Conservation (phyloP, 2,888 invertebrate genomes). For the Nephrotoma appendiculata region DNA sequence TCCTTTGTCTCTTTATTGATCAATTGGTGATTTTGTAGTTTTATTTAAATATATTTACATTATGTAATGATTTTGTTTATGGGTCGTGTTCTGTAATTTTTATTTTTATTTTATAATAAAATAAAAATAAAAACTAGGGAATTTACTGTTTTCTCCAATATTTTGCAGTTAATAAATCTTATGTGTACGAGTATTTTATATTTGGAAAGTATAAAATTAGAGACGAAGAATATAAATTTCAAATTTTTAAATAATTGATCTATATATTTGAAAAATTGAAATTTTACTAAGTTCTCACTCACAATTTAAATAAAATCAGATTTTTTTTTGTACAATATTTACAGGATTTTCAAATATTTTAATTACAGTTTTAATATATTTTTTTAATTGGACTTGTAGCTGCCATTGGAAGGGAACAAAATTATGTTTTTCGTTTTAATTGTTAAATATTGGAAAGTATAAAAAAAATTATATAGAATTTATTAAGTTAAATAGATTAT, state of each 20-base stretch:
- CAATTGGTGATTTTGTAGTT: background rate
- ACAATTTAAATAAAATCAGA: background rate
- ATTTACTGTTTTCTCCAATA: background rate
- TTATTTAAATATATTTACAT: background rate
- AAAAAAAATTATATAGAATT: background rate
- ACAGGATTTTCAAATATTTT: background rate
- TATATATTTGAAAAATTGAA: background rate
- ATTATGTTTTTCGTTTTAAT: background rate
- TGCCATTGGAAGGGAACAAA: slow-evolving; percentile 1
- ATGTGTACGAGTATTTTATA: background rate
- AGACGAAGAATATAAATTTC: background rate
- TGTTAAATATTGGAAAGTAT: background rate
- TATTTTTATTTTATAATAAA: background rate
- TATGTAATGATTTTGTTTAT: background rate
- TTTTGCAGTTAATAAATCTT: background rate
- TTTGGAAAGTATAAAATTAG: background rate
- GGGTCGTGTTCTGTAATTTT: background rate
- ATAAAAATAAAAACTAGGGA: background rate
- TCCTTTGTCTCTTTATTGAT: slow-evolving; percentile 1
- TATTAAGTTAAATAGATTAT: background rate
- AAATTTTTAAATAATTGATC: background rate
- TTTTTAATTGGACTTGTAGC: slow-evolving; percentile 2
- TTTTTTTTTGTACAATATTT: background rate
- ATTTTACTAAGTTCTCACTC: background rate
- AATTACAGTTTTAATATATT: background rate